A percentile compares a stretch with the other conserved stretches of the same genome.
Evolutionary conservation across 2,113 vertebrate species (phyloP).

Genomic region (Aramus guarauna): DNA sequence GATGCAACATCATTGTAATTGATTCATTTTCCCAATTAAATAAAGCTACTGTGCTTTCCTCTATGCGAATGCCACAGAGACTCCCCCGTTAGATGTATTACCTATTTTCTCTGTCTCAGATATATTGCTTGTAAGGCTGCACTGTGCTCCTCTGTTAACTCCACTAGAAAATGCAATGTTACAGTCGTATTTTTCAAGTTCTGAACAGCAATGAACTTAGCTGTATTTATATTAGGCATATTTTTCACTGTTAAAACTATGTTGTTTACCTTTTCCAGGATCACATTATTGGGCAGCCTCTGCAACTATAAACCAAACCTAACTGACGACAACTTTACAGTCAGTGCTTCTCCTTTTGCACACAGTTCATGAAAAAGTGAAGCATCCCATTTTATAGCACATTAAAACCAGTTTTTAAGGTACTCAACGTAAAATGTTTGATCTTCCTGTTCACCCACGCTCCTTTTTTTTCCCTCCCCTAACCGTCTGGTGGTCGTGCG

Average conservation of each 20-base stretch:
- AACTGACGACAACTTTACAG: slow-evolving; percentile 29
- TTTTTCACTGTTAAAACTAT: slow-evolving; percentile 72
- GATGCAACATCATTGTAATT: slow-evolving; percentile 75
- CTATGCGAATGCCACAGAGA: slow-evolving; percentile 54
- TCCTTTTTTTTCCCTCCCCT: background rate
- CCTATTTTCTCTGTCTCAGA: slow-evolving; percentile 53
- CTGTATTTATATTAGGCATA: slow-evolving; percentile 72
- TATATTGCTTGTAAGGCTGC: slow-evolving; percentile 55
- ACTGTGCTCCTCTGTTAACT: slow-evolving; percentile 66
- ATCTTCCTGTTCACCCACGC: background rate
- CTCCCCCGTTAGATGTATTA: slow-evolving; percentile 58
- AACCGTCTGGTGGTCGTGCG: background rate
- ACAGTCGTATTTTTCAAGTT: slow-evolving; percentile 63
- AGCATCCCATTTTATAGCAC: slow-evolving; percentile 25
- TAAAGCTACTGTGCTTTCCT: slow-evolving; percentile 67
- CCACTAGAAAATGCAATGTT: slow-evolving; percentile 45
- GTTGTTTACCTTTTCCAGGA: slow-evolving; percentile 71
- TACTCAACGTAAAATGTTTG: background rate
- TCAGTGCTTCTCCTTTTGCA: background rate
- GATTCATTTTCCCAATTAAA: slow-evolving; percentile 84
- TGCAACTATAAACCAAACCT: slow-evolving; percentile 57
- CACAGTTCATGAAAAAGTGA: slow-evolving; percentile 71
- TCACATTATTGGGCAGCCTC: background rate
- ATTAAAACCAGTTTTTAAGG: slow-evolving; percentile 16
- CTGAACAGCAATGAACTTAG: slow-evolving; percentile 24